Evolutionary conservation across 2,888 invertebrate genomes (phyloP).

Genomic region (Opisthograptis luteolata): DNA sequence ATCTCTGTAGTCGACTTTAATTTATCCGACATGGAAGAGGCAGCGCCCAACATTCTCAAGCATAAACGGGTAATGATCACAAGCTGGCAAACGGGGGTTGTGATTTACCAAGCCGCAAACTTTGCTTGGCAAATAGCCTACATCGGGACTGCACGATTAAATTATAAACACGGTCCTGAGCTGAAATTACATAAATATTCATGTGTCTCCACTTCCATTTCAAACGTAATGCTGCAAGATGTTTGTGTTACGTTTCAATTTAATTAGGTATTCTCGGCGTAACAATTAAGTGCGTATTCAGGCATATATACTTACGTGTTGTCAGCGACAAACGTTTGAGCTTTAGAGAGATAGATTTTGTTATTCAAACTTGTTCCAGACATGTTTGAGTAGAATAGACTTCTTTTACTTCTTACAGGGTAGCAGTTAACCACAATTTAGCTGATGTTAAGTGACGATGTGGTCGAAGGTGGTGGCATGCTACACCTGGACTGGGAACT

Average conservation of each 20-base stretch:
- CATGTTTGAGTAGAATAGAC: no score
- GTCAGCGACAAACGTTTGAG: no score
- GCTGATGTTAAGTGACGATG: no score
- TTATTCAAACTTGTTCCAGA: not conserved
- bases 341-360: not conserved
- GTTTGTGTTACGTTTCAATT: slow-evolving; percentile 34
- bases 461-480: no score
- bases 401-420: no score
- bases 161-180: slow-evolving; percentile 54
- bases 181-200: slow-evolving; percentile 61
- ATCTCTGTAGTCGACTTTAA: not conserved
- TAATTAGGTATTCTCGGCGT: slow-evolving; percentile 18
- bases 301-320: not conserved
- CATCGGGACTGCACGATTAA: slow-evolving; percentile 49
- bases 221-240: slow-evolving; percentile 35
- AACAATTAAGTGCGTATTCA: slow-evolving; percentile 9
- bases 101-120: slow-evolving; percentile 51
- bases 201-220: slow-evolving; percentile 40
- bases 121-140: slow-evolving; percentile 56
- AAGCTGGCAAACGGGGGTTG: slow-evolving; percentile 42
- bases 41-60: slow-evolving; percentile 11
- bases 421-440: no score
- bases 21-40: slow-evolving; percentile 13
- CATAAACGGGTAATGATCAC: slow-evolving; percentile 40
- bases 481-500: no score